These are phyloP conservation scores for Meloidogyne floridensis DNA, from an alignment of 1,140 invertebrate genomes.

Conservation along the genomic window DNA sequence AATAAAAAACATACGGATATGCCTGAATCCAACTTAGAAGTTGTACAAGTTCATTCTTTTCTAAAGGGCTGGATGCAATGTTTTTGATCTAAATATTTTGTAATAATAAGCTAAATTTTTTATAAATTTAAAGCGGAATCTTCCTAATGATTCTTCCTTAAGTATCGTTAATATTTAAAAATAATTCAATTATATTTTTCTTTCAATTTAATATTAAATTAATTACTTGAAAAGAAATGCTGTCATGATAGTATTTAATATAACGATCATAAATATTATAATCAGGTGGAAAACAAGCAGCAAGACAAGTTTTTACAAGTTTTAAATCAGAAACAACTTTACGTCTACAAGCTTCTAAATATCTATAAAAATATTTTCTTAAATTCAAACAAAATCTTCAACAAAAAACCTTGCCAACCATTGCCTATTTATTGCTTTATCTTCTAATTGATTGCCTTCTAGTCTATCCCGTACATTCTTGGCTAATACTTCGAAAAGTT, in stretches of 20 bases:
- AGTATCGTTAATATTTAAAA: too few relatives aligned
- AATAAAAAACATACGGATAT: slow-evolving; percentile 67
- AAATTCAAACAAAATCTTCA: background rate
- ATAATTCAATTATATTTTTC: too few relatives aligned
- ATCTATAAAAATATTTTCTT: slow-evolving; percentile 45
- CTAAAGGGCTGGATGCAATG: slow-evolving; percentile 80
- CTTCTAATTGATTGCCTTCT: slow-evolving; percentile 83
- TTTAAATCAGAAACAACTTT: slow-evolving; percentile 53
- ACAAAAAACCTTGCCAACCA: slow-evolving; percentile 77
- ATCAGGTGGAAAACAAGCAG: slow-evolving; percentile 90
- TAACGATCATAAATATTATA: slow-evolving; percentile 89
- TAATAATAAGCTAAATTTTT: too few relatives aligned
- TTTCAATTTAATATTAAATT: slow-evolving; percentile 18
- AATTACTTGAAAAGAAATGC: slow-evolving; percentile 80
- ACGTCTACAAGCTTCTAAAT: slow-evolving; percentile 57
- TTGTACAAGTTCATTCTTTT: slow-evolving; percentile 95
- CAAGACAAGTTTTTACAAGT: slow-evolving; percentile 75
- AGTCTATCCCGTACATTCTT: slow-evolving; percentile 64
- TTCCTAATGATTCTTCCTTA: too few relatives aligned
- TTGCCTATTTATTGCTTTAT: slow-evolving; percentile 85
- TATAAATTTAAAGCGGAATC: too few relatives aligned
- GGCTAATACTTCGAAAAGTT: slow-evolving; percentile 71
- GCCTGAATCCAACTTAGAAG: slow-evolving; percentile 81
- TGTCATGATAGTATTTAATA: slow-evolving; percentile 88
- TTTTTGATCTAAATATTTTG: slow-evolving; percentile 75